Evolutionary conservation across 2,797 vertebrate genomes (phyloP).

Genomic region (Holocentrus rufus): DNA sequence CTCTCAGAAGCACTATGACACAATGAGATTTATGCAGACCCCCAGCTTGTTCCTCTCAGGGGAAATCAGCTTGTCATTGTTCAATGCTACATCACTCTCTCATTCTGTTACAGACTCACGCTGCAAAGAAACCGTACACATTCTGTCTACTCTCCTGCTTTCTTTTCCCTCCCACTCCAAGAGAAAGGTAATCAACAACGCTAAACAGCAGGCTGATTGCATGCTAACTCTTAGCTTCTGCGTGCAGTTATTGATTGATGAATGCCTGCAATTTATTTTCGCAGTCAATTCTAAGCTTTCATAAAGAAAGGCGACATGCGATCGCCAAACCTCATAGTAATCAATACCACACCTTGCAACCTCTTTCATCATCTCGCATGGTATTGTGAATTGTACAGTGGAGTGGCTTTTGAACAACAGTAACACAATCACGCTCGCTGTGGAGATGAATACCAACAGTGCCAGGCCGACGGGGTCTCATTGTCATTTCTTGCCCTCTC

Average conservation of each 20-base stretch:
- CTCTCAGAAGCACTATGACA: background rate
- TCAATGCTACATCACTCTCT: background rate
- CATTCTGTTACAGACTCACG: slow-evolving; percentile 2
- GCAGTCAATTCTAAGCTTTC: slow-evolving; percentile 54
- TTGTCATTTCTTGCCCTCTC: slow-evolving; percentile 56
- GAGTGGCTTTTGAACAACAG: slow-evolving; percentile 53
- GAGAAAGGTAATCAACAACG: slow-evolving; percentile 65
- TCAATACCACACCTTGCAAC: slow-evolving; percentile 71
- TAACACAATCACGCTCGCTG: slow-evolving; percentile 62
- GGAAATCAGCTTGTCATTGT: slow-evolving; percentile 32
- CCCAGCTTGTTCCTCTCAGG: slow-evolving; percentile 4
- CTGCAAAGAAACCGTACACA: slow-evolving; percentile 30
- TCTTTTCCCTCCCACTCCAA: slow-evolving; percentile 31
- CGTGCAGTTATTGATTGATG: slow-evolving; percentile 68
- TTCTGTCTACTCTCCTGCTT: slow-evolving; percentile 11
- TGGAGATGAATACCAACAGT: slow-evolving; percentile 61
- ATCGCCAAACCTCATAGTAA: slow-evolving; percentile 69
- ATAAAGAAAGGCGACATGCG: slow-evolving; percentile 37
- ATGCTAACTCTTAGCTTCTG: slow-evolving; percentile 49
- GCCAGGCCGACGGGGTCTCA: slow-evolving; percentile 52
- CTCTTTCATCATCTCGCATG: slow-evolving; percentile 47
- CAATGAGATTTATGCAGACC: slow-evolving; percentile 10
- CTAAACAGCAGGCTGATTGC: slow-evolving; percentile 62
- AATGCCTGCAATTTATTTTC: slow-evolving; percentile 73
- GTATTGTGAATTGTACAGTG: slow-evolving; percentile 54